Percentiles rank a stretch among this genome's conserved stretches.
phyloP scores from a whole-genome alignment of 2,113 vertebrate species.

The Sander vitreus region DNA sequence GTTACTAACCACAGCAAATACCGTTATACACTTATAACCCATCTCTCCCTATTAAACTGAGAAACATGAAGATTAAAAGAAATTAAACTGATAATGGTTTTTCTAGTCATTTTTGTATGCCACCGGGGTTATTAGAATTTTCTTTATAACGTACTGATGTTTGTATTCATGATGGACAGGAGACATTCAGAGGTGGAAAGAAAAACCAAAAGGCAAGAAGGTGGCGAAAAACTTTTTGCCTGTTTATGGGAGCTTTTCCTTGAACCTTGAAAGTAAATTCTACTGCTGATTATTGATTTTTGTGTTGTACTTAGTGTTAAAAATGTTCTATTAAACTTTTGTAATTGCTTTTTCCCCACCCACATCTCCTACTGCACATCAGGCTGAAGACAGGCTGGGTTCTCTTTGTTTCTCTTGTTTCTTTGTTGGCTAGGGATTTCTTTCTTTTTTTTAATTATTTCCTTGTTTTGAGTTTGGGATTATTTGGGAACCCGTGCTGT shows the following conservation, averaged over 20 bases:
- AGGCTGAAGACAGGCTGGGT: neutral
- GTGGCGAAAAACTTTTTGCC: neutral
- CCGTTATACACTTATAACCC: neutral
- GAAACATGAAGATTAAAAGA: neutral
- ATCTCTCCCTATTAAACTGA: neutral
- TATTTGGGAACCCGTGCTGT: neutral
- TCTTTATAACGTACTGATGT: neutral
- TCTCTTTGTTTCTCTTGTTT: neutral
- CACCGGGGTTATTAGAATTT: neutral
- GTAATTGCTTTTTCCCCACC: neutral
- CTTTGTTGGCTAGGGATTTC: neutral
- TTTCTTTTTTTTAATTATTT: neutral
- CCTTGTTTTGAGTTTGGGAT: neutral
- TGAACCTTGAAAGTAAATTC: neutral
- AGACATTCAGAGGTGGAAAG: neutral
- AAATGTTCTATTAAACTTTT: neutral
- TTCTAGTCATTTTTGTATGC: neutral
- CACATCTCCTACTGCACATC: conserved; percentile 1
- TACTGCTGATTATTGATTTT: neutral
- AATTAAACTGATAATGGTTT: neutral
- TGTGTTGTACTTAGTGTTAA: neutral
- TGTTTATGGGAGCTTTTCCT: neutral
- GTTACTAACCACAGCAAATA: neutral
- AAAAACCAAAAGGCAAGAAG: neutral
- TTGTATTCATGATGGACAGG: neutral